Percentiles rank a stretch among this genome's conserved stretches.
Evolutionary conservation across 2,888 invertebrate species (phyloP).

Genomic region (Chelonus formosanus): DNA sequence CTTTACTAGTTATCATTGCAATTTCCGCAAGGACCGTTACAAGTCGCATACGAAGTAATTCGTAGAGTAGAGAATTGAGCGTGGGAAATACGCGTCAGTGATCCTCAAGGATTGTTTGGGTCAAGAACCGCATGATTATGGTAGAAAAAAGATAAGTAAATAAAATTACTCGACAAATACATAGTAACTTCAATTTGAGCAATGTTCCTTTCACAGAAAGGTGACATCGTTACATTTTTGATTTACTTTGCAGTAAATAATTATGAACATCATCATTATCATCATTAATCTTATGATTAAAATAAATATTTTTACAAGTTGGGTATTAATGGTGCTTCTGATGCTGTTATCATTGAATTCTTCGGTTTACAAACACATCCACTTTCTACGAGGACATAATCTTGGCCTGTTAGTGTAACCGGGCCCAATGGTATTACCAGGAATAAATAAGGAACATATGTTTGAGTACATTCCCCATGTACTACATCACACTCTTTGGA

Average conservation of each 20-base stretch:
- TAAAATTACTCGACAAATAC: neutral
- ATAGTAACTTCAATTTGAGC: neutral
- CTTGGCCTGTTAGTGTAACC: slow-evolving; percentile 89
- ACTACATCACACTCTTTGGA: slow-evolving; percentile 89
- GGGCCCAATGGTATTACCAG: slow-evolving; percentile 90
- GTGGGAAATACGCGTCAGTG: slow-evolving; percentile 39
- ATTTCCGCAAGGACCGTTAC: slow-evolving; percentile 32
- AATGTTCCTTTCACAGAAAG: slow-evolving; percentile 28
- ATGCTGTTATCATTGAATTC: slow-evolving; percentile 54
- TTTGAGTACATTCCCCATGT: slow-evolving; percentile 90
- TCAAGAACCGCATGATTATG: slow-evolving; percentile 36
- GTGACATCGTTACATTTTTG: slow-evolving; percentile 3
- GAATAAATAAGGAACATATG: slow-evolving; percentile 90
- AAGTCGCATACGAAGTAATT: slow-evolving; percentile 27
- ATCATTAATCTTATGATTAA: slow-evolving; percentile 14
- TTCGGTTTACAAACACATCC: slow-evolving; percentile 89
- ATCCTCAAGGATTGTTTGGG: slow-evolving; percentile 39
- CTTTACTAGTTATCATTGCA: slow-evolving; percentile 25
- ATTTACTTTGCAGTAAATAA: slow-evolving; percentile 11
- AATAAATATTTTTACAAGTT: slow-evolving; percentile 49
- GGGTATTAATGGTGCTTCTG: slow-evolving; percentile 51
- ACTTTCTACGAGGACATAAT: slow-evolving; percentile 93
- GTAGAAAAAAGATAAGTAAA: neutral
- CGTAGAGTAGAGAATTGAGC: slow-evolving; percentile 40
- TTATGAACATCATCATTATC: slow-evolving; percentile 15